A percentile compares a stretch with the other conserved stretches of the same genome.
phyloP scores from a whole-genome alignment of 35 echinoderm and acorn worm species.

The Heliocidaris tuberculata region DNA sequence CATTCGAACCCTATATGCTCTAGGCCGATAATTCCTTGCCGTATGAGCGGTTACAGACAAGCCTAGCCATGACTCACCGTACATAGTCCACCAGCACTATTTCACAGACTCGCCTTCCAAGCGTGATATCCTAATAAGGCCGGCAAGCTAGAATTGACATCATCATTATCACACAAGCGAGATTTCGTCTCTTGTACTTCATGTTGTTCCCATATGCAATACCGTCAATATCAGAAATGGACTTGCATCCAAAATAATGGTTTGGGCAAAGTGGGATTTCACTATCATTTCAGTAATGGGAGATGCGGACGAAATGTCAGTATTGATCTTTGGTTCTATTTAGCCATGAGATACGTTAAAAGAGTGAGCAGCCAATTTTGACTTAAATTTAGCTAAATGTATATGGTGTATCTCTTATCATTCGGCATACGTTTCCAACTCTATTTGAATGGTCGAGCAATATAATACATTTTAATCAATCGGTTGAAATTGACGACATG shows the following conservation, averaged over 20 bases:
- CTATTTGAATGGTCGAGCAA: not conserved
- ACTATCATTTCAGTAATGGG: not conserved
- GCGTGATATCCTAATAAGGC: not conserved
- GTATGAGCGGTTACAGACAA: too few species aligned
- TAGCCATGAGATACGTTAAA: not conserved
- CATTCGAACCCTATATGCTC: too few species aligned
- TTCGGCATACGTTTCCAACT: not conserved
- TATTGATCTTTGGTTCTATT: not conserved
- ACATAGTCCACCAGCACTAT: not conserved
- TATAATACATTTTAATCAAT: not conserved
- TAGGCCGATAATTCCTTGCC: too few species aligned
- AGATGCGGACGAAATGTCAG: not conserved
- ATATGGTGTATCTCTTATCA: not conserved
- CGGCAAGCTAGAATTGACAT: not conserved
- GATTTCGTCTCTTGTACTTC: not conserved
- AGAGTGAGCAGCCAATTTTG: not conserved
- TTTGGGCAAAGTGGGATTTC: not conserved
- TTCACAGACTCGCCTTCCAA: not conserved
- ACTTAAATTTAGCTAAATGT: not conserved
- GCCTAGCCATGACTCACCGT: too few species aligned
- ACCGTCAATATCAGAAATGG: not conserved
- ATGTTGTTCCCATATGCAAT: not conserved
- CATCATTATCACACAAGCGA: not conserved
- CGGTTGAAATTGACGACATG: too few species aligned
- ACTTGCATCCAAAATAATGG: not conserved